phyloP scores from a whole-genome alignment of 2,797 vertebrate species.

The Phataginus tetradactyla region DNA sequence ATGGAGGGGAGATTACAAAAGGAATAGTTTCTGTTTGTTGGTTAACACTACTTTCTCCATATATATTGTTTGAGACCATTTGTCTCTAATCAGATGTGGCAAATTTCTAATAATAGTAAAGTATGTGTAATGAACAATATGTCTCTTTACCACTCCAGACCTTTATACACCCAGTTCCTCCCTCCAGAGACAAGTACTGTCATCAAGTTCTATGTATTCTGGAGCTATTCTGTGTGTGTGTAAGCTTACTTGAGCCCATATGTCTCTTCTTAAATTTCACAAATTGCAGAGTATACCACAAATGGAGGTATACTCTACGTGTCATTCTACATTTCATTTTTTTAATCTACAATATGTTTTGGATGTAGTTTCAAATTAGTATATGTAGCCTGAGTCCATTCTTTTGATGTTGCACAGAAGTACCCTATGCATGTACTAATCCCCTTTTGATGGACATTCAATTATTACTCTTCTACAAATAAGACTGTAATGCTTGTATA shows the following conservation, averaged over 20 bases:
- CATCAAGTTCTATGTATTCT: background rate
- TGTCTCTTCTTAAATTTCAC: background rate
- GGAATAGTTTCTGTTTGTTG: background rate
- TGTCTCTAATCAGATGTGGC: background rate
- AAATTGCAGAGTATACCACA: no score
- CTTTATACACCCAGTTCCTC: background rate
- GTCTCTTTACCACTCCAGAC: background rate
- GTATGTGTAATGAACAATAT: background rate
- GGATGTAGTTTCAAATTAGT: background rate
- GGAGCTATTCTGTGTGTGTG: background rate
- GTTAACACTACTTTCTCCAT: background rate
- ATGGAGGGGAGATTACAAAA: background rate
- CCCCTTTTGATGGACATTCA: background rate
- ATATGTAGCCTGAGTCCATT: background rate
- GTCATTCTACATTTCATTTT: background rate
- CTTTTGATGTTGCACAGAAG: background rate
- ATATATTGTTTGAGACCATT: background rate
- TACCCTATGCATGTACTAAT: background rate
- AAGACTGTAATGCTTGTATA: background rate
- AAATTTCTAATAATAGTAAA: background rate
- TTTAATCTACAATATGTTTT: background rate
- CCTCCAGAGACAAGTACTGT: background rate
- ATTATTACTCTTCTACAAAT: constrained; percentile 8
- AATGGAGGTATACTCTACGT: background rate
- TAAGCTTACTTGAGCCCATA: background rate